Conservation (phyloP, 2,888 invertebrate species). For the Coenonympha arcania region DNA sequence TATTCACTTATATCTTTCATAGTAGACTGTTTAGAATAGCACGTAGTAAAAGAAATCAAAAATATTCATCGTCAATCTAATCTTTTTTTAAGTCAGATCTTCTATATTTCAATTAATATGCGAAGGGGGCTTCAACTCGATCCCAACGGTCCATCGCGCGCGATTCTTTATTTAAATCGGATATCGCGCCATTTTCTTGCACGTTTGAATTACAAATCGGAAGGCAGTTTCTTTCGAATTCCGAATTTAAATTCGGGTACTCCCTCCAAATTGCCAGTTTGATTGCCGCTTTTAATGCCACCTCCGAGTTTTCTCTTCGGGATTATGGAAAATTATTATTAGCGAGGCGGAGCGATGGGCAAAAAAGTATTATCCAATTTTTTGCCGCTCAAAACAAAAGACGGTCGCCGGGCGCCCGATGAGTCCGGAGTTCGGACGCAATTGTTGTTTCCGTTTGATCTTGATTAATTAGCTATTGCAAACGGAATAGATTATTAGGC, state of each 20-base stretch:
- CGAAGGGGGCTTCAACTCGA: slow-evolving; percentile 20
- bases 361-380: slow-evolving; percentile 28
- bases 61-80: slow-evolving; percentile 3
- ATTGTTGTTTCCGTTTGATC: slow-evolving; percentile 60
- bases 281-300: slow-evolving; percentile 66
- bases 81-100: slow-evolving; percentile 1
- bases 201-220: slow-evolving; percentile 72
- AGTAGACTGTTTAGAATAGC: not conserved
- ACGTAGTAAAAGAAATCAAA: not conserved
- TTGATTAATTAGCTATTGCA: slow-evolving; percentile 66
- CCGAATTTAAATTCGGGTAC: slow-evolving; percentile 57
- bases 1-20: slow-evolving; percentile 4
- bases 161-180: slow-evolving; percentile 61
- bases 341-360: slow-evolving; percentile 34
- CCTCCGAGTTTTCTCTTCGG: slow-evolving; percentile 51
- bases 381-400: slow-evolving; percentile 32
- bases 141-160: slow-evolving; percentile 21
- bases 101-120: slow-evolving; percentile 16
- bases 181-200: slow-evolving; percentile 58
- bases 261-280: slow-evolving; percentile 64
- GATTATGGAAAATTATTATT: slow-evolving; percentile 44
- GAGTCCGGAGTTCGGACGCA: slow-evolving; percentile 40
- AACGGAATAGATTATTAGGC: slow-evolving; percentile 64
- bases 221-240: slow-evolving; percentile 62
- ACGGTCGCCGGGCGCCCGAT: slow-evolving; percentile 29